phyloP scores from a whole-genome alignment of 2,888 invertebrate genomes.

The Suillia variegata region DNA sequence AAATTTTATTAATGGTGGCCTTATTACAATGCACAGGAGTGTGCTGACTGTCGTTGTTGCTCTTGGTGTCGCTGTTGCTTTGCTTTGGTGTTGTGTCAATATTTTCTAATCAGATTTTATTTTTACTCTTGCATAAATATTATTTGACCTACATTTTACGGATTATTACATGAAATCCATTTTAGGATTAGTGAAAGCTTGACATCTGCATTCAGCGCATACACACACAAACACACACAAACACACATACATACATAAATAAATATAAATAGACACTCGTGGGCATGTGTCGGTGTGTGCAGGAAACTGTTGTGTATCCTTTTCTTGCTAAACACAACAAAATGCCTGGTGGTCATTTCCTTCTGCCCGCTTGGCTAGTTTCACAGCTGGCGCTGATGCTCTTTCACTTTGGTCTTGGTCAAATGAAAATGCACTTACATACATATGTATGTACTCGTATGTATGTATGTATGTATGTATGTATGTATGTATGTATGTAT shows the following conservation, averaged over 20 bases:
- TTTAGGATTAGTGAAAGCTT: background rate
- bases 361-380: too few species aligned
- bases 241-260: background rate
- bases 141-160: constrained; percentile 8
- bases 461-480: too few species aligned
- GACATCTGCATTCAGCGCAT: background rate
- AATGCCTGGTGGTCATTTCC: too few species aligned
- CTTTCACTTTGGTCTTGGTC: background rate
- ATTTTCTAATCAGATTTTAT: background rate
- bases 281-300: background rate
- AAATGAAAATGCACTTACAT: background rate
- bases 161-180: background rate
- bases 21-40: too few species aligned
- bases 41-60: too few species aligned
- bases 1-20: too few species aligned
- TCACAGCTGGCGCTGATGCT: background rate
- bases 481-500: too few species aligned
- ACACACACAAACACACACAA: background rate
- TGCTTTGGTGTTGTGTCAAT: too few species aligned
- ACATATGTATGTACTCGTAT: too few species aligned
- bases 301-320: too few species aligned
- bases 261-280: background rate
- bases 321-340: too few species aligned
- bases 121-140: background rate
- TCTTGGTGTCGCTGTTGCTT: too few species aligned